Evolutionary conservation across 2,888 invertebrate species (phyloP).

Genomic region (Leucozona laternaria): DNA sequence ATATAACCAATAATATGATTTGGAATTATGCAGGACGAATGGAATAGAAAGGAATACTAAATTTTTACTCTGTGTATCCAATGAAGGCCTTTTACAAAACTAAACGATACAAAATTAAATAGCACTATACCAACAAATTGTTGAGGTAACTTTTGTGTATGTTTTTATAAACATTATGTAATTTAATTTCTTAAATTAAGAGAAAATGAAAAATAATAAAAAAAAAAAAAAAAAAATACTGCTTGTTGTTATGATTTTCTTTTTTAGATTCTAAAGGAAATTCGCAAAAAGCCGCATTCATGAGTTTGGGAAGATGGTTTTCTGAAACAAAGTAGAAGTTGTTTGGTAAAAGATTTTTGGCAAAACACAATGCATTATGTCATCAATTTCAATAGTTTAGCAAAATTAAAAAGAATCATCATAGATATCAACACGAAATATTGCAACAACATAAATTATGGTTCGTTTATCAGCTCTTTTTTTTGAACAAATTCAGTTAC

Average conservation of each 20-base stretch:
- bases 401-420: too few relatives aligned
- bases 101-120: slow-evolving; percentile 26
- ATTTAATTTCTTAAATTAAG: slow-evolving; percentile 75
- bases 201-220: slow-evolving; percentile 73
- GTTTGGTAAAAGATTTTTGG: too few relatives aligned
- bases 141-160: slow-evolving; percentile 70
- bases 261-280: not conserved
- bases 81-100: slow-evolving; percentile 18
- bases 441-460: too few relatives aligned
- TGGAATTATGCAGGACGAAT: slow-evolving; percentile 51
- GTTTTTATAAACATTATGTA: slow-evolving; percentile 63
- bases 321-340: not conserved
- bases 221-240: slow-evolving; percentile 47
- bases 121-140: slow-evolving; percentile 56
- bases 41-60: not conserved
- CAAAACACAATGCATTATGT: too few relatives aligned
- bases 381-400: too few relatives aligned
- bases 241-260: not conserved
- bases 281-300: not conserved
- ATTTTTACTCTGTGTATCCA: slow-evolving; percentile 33
- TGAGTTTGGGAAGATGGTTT: not conserved
- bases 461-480: too few relatives aligned
- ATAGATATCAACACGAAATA: too few relatives aligned
- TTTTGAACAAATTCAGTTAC: too few relatives aligned
- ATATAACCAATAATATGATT: slow-evolving; percentile 5